Evolutionary conservation across 2,888 invertebrate species (phyloP).

Genomic region (Sarcophaga rosellei): DNA sequence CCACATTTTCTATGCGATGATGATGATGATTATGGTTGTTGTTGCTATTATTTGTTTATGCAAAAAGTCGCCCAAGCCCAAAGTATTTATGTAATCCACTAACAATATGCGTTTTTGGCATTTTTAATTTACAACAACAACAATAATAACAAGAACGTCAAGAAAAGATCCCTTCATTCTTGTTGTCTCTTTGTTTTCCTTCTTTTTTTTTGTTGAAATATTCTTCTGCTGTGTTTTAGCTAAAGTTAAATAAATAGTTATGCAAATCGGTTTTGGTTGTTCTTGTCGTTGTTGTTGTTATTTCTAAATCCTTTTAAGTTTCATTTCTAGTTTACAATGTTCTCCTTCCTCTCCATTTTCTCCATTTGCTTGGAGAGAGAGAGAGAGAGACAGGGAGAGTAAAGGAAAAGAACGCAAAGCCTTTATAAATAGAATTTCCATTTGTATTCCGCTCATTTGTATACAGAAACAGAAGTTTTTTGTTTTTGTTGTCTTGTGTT

Average conservation of each 20-base stretch:
- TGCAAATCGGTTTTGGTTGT: not conserved
- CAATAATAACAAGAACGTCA: not conserved
- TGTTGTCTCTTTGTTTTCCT: constrained; percentile 13
- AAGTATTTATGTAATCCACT: constrained; percentile 54
- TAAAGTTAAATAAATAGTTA: not conserved
- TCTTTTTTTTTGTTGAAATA: not conserved
- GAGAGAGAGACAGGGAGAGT: no score
- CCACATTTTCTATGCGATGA: not conserved
- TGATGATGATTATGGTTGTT: not conserved
- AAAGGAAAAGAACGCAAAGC: not conserved
- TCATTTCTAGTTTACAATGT: not conserved
- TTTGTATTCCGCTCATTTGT: constrained; percentile 28
- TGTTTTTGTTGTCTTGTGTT: constrained; percentile 6
- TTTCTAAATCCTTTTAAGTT: not conserved
- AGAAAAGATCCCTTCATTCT: not conserved
- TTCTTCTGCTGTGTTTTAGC: not conserved
- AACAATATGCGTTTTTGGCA: constrained; percentile 63
- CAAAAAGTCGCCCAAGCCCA: constrained; percentile 36
- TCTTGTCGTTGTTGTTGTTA: not conserved
- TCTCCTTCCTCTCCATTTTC: not conserved
- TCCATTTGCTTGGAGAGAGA: not conserved
- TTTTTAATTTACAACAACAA: constrained; percentile 54
- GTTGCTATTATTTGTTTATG: constrained; percentile 38
- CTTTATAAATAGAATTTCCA: not conserved
- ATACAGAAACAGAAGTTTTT: constrained; percentile 14